A percentile compares a stretch with the other conserved stretches of the same genome.
phyloP scores from a whole-genome alignment of 2,888 invertebrate species.

The Parasteatoda lunata region DNA sequence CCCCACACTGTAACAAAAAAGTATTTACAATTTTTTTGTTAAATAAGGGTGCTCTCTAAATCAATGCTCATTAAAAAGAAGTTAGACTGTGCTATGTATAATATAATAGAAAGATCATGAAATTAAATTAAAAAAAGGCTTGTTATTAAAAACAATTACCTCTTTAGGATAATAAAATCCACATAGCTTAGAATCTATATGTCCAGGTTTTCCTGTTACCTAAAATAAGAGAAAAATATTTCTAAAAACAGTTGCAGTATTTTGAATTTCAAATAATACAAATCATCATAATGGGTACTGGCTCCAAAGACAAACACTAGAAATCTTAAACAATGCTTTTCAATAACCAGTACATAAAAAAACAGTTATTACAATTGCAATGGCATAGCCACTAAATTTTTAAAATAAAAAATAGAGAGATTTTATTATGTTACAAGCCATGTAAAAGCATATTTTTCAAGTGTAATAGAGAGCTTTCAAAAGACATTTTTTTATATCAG shows the following conservation, averaged over 20 bases:
- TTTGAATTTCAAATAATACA: not conserved
- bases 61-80: too few relatives aligned
- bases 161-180: slow-evolving; percentile 54
- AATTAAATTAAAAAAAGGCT: too few relatives aligned
- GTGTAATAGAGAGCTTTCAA: too few relatives aligned
- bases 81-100: too few relatives aligned
- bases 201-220: slow-evolving; percentile 29
- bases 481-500: too few relatives aligned
- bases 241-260: not conserved
- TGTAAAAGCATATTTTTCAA: too few relatives aligned
- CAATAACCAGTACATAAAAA: not conserved
- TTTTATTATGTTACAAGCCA: not conserved
- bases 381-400: too few relatives aligned
- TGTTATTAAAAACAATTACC: slow-evolving; percentile 11
- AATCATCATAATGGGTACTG: not conserved
- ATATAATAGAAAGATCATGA: too few relatives aligned
- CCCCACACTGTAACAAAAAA: too few relatives aligned
- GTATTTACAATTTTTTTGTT: too few relatives aligned
- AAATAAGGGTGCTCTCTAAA: too few relatives aligned
- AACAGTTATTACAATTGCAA: not conserved
- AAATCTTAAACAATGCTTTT: not conserved
- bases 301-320: not conserved
- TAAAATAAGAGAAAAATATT: slow-evolving; percentile 7
- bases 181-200: slow-evolving; percentile 11
- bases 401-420: not conserved